Evolutionary conservation across 2,797 vertebrate genomes (phyloP), one percentile per base, ranked within the genome.

Genomic region (Tiaroga cobitis): DNA sequence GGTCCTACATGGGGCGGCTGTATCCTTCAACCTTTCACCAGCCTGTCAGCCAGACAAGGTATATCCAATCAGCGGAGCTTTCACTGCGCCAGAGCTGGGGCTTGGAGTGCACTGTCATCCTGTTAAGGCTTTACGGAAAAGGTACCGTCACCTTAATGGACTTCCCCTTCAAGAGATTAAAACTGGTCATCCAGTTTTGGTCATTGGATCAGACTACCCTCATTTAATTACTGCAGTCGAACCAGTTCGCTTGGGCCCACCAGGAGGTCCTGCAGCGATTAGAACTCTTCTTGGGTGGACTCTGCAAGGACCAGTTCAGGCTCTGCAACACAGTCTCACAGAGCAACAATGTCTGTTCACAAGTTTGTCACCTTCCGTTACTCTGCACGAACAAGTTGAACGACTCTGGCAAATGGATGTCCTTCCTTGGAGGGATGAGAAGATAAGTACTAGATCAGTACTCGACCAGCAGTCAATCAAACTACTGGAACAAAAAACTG

Each of bases 401-500:
- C 8, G 61, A 65, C 61, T 37, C 37, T 37, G 37, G 37, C 37
- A 37, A 37, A 37, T 37, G 6, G 37, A 7, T 37, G 37, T 37
- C 37, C 37, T 37, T 37, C 59, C 77, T 26, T 80, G 29, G 34
- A 26, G 6, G 13, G 19, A 65, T 26, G 37, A 80, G 21, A 80
- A n/a, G n/a, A n/a, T n/a, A n/a, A n/a, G n/a, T n/a, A n/a, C n/a
- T n/a, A 63, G 37, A 19, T 80, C 32, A 32, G 59, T 56, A 39
- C 39, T 51, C 8, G 61, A 69, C 41, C 26, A 73, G n/a, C 69
- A 19, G 63, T 61, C 80, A 3, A 6, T 82, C 5, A 46, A n/a
- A n/a, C 10, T 77, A 15, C 73, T 77, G 61, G 39, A 41, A 41
- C 39, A 41, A 15, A 82, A 78, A 41, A 78, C 49, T 5, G n/a